These are phyloP conservation scores for Sorex maritimensis DNA, from an alignment of 2,797 vertebrate genomes.

Conservation along the genomic window DNA sequence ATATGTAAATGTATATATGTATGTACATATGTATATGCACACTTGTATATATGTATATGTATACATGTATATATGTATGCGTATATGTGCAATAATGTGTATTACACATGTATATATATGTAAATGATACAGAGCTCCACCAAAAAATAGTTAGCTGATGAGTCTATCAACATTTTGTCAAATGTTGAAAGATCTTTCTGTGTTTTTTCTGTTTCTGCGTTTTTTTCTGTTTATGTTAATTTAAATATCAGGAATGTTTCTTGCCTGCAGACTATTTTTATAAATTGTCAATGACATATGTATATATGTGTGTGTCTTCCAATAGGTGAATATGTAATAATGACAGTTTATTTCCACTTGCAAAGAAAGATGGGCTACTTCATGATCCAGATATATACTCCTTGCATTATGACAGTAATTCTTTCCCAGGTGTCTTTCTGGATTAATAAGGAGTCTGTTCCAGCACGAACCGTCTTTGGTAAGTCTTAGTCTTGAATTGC, in stretches of 20 bases:
- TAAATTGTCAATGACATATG: constrained; percentile 74
- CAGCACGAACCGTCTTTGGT: constrained; percentile 98
- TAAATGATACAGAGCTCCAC: background rate
- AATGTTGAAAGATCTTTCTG: constrained; percentile 11
- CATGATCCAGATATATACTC: constrained; percentile 98
- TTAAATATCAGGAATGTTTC: constrained; percentile 72
- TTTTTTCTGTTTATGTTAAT: background rate
- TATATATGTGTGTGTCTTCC: constrained; percentile 86
- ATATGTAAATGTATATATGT: constrained; percentile 32
- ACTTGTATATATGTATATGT: too few relatives aligned
- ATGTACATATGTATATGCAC: too few relatives aligned
- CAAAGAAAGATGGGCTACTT: constrained; percentile 98
- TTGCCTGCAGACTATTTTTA: constrained; percentile 71
- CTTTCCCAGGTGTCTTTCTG: constrained; percentile 98
- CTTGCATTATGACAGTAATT: constrained; percentile 98
- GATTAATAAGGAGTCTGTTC: constrained; percentile 99
- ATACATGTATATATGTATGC: too few relatives aligned
- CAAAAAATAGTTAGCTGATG: constrained; percentile 53
- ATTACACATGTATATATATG: background rate
- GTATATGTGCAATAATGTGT: too few relatives aligned
- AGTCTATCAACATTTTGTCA: constrained; percentile 69
- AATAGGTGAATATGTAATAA: constrained; percentile 98
- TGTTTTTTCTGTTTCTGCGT: constrained; percentile 63
- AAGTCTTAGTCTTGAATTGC: constrained; percentile 84
- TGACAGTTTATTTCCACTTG: constrained; percentile 99